phyloP scores from a whole-genome alignment of 2,797 vertebrate species.

The Glossophaga mutica region DNA sequence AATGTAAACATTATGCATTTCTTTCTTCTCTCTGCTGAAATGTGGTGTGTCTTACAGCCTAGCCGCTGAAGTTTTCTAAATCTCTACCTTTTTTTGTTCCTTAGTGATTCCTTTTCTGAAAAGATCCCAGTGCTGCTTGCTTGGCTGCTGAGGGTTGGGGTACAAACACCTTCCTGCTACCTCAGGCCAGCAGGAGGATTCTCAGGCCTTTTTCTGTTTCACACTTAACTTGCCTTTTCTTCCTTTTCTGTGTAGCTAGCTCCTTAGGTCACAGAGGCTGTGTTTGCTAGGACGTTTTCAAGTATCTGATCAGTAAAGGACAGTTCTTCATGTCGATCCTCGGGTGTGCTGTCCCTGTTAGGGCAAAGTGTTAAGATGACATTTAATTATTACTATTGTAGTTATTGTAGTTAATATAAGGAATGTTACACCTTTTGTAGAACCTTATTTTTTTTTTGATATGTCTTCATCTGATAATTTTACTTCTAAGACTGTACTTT shows the following conservation, averaged over 20 bases:
- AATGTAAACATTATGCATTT: neutral
- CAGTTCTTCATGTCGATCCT: neutral
- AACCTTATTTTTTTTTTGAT: neutral
- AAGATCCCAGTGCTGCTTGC: neutral
- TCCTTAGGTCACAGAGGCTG: neutral
- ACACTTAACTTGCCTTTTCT: neutral
- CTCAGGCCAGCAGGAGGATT: neutral
- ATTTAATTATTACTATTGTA: neutral
- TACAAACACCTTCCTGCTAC: neutral
- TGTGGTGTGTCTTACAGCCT: neutral
- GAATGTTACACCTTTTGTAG: neutral
- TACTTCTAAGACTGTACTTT: neutral
- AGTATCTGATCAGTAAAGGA: neutral
- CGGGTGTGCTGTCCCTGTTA: neutral
- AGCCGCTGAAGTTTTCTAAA: neutral
- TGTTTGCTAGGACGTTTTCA: slow-evolving; percentile 6
- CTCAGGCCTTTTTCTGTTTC: neutral
- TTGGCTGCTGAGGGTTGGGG: neutral
- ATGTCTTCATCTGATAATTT: neutral
- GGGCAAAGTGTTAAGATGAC: neutral
- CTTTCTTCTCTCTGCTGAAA: neutral
- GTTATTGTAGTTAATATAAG: neutral
- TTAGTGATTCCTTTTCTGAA: neutral
- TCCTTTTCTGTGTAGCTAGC: neutral
- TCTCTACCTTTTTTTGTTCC: neutral